Base-by-base conservation (phyloP, 2,113 vertebrate genomes). In the Anguilla rostrata region DNA sequence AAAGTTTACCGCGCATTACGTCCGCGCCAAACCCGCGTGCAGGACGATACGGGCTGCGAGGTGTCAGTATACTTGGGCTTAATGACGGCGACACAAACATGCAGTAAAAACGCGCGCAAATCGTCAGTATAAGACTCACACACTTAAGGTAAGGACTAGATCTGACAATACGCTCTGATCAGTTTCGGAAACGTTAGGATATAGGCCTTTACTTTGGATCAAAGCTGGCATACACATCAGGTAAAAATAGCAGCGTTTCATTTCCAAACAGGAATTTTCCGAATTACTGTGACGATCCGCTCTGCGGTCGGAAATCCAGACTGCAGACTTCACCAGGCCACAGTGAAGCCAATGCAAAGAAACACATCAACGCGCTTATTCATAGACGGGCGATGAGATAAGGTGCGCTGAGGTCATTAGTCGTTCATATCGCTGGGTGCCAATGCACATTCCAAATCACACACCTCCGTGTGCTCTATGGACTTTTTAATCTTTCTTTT, bases 261-360 rank as follows among this genome's bases (percentile, higher is more conserved):
- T 29, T 75, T 26, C 2, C n/a, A 34, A n/a, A n/a, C n/a, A 34
- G 71, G 26, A 1, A 34, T 75, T 12, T 34, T 75, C 71, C 12
- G 26, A 75, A 34, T 6, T 2, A 9, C 63, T 26, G 22, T 20
- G 22, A 6, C 4, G 29, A 12, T 75, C 26, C 60, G 8, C 60
- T 34, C n/a, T 11, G n/a, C 6, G 11, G 26, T 8, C 9, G n/a
- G 18, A 60, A 60, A 60, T 18, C 5, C 63, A 71, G 63, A 34
- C n/a, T 2, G n/a, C n/a, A 12, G 71, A 12, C 20, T 20, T 82
- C 84, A 43, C 11, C 78, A 63, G 78, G 88, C 82, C 86, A 86
- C 87, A 91, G 89, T 86, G 39, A 80, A 5, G 12, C n/a, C 41
- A 53, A 87, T 60, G 81, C 86, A 88, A 87, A 86, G 22, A 80